These are phyloP conservation scores for Helogale parvula DNA, from an alignment of 2,113 vertebrate genomes.

Conservation along the genomic window DNA sequence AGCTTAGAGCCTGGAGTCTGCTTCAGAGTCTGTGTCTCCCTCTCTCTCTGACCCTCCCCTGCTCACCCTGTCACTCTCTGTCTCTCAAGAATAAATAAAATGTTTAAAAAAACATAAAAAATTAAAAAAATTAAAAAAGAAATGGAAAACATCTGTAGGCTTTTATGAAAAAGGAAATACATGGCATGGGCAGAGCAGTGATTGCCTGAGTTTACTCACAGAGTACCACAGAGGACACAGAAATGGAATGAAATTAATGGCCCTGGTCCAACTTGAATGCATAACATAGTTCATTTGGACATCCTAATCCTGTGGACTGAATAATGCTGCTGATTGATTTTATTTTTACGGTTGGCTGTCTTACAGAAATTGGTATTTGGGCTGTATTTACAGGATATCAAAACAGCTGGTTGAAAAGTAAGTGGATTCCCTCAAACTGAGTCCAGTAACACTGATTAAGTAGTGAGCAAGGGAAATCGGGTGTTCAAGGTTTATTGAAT, in stretches of 20 bases:
- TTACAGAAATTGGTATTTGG: conserved; percentile 50
- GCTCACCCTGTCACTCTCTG: too few relatives aligned
- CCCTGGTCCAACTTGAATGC: background rate
- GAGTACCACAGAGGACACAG: background rate
- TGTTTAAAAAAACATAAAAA: too few relatives aligned
- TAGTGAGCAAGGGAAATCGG: background rate
- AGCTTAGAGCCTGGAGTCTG: too few relatives aligned
- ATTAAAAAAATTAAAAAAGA: too few relatives aligned
- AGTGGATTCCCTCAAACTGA: conserved; percentile 3
- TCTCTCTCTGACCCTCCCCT: too few relatives aligned
- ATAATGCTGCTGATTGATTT: background rate
- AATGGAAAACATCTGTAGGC: background rate
- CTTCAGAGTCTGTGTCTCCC: too few relatives aligned
- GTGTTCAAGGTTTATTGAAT: background rate
- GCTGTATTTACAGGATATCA: conserved; percentile 17
- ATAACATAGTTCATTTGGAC: background rate
- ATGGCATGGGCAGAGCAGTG: background rate
- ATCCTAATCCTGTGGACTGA: background rate
- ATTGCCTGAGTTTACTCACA: background rate
- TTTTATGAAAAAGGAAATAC: background rate
- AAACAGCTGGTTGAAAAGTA: background rate
- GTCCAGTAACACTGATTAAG: conserved; percentile 12
- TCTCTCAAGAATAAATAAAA: too few relatives aligned
- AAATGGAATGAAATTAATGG: background rate
- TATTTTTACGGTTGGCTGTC: conserved; percentile 3